Evolutionary conservation across 23 tunicate genomes (phyloP).

Genomic region (Diplosoma virens): DNA sequence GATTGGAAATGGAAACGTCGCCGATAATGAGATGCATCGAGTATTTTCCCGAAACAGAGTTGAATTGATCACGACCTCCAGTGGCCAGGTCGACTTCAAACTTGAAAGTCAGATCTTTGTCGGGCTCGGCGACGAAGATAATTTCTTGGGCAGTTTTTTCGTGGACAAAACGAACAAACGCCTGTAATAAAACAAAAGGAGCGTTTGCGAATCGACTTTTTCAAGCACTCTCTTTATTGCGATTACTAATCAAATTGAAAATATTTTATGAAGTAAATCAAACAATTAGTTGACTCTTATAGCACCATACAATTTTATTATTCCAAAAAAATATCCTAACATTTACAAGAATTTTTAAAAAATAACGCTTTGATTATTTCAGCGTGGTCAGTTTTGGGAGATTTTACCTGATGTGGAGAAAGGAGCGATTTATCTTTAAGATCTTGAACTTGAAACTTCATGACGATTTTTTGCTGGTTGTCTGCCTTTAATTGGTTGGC

Average conservation of each 20-base stretch:
- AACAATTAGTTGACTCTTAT: too few relatives aligned
- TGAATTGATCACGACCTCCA: constrained; percentile 68
- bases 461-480: constrained; percentile 63
- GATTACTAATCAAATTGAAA: too few relatives aligned
- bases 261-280: too few relatives aligned
- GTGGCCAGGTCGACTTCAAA: constrained; percentile 78
- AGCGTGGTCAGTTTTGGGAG: too few relatives aligned
- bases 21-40: constrained; percentile 89
- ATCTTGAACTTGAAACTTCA: constrained; percentile 80
- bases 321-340: too few relatives aligned
- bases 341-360: too few relatives aligned
- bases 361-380: too few relatives aligned
- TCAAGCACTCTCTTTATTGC: too few relatives aligned
- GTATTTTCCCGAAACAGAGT: constrained; percentile 64
- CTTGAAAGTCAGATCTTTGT: constrained; percentile 46
- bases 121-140: constrained; percentile 85
- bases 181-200: too few relatives aligned
- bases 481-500: constrained; percentile 62
- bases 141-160: constrained; percentile 53
- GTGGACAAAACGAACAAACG: constrained; percentile 69
- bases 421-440: constrained; percentile 35
- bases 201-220: too few relatives aligned
- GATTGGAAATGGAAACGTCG: constrained; percentile 91
- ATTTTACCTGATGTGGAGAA: constrained; percentile 71
- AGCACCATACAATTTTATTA: too few relatives aligned